These are phyloP conservation scores for Clinocottus analis DNA, from an alignment of 2,113 vertebrate genomes.

Conservation along the genomic window DNA sequence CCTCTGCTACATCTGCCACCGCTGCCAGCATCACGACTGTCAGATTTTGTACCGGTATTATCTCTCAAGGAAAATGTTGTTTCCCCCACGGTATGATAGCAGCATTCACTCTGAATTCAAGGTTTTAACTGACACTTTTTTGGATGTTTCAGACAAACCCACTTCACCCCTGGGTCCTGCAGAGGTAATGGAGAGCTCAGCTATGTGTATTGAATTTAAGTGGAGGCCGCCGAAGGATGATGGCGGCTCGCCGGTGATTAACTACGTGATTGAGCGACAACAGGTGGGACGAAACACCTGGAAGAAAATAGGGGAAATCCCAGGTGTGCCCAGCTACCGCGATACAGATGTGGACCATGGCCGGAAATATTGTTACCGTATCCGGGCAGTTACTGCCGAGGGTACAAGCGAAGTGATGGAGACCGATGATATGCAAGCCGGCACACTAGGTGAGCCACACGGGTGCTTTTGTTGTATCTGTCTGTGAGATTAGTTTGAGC, in stretches of 20 bases:
- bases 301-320: constrained; percentile 85
- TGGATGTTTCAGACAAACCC: constrained; percentile 84
- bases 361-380: constrained; percentile 88
- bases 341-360: constrained; percentile 84
- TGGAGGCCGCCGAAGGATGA: constrained; percentile 90
- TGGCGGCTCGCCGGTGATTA: constrained; percentile 85
- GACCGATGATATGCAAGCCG: constrained; percentile 86
- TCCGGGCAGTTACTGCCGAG: constrained; percentile 85
- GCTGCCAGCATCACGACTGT: neutral
- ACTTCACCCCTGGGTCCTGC: constrained; percentile 87
- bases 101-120: neutral
- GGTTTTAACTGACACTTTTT: neutral
- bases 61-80: neutral
- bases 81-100: neutral
- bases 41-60: neutral
- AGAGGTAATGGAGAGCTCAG: constrained; percentile 82
- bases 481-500: no score
- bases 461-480: neutral
- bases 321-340: constrained; percentile 79
- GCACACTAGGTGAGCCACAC: constrained; percentile 82
- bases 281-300: constrained; percentile 87
- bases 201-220: constrained; percentile 81
- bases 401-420: constrained; percentile 85
- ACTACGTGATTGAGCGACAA: constrained; percentile 86
- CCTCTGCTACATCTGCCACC: neutral